These are phyloP conservation scores for Zelleria hepariella DNA, from an alignment of 2,888 invertebrate species.

Conservation along the genomic window DNA sequence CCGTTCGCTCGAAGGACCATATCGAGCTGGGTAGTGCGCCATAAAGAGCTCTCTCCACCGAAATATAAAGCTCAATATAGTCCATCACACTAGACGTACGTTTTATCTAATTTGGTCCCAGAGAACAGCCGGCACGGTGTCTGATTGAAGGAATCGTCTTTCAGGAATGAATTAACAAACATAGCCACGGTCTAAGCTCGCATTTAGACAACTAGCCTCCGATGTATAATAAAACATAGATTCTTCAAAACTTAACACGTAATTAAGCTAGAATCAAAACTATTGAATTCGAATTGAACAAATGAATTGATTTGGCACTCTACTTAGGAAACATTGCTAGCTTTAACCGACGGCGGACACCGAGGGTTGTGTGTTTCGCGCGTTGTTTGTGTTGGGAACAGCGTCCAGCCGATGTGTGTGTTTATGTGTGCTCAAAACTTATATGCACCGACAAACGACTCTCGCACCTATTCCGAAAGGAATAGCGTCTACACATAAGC, in stretches of 20 bases:
- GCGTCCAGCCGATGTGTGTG: constrained; percentile 1
- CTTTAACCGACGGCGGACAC: background rate
- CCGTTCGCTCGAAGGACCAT: too few relatives aligned
- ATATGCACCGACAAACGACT: background rate
- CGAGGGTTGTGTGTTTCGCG: background rate
- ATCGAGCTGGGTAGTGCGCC: too few relatives aligned
- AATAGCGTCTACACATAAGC: background rate
- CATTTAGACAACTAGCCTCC: background rate
- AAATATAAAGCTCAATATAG: too few relatives aligned
- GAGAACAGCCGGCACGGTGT: too few relatives aligned
- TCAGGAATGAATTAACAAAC: background rate
- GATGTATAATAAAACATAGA: constrained; percentile 2
- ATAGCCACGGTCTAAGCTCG: background rate
- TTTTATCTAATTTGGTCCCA: too few relatives aligned
- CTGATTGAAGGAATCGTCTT: background rate
- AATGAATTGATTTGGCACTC: constrained; percentile 4
- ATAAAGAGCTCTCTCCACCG: too few relatives aligned
- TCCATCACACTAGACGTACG: too few relatives aligned
- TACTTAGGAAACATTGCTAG: constrained; percentile 2
- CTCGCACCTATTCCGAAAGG: background rate
- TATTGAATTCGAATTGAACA: background rate
- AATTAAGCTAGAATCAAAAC: constrained; percentile 4
- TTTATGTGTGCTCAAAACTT: constrained; percentile 1
- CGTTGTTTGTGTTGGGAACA: background rate
- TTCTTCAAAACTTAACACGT: constrained; percentile 6